Conservation (phyloP, 1,140 invertebrate species). For the Zaprionus davidi region DNA sequence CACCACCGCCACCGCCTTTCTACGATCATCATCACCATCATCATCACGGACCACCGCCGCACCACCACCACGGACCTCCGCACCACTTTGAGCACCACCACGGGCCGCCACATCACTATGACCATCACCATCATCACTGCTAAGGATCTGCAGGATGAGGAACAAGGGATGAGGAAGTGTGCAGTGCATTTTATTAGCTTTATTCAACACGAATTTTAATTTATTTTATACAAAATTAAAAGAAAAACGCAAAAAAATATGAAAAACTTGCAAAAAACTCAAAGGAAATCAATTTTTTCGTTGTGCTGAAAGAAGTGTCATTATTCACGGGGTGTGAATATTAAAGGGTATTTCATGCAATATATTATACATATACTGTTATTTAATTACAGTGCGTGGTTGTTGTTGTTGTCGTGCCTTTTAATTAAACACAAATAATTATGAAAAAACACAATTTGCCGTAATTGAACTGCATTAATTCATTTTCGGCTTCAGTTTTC, state of each 20-base stretch:
- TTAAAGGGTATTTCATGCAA: background rate
- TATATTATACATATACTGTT: background rate
- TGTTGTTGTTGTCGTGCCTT: background rate
- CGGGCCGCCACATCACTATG: conserved; percentile 38
- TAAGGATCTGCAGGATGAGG: background rate
- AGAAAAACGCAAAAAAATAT: conserved; percentile 7
- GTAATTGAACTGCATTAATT: background rate
- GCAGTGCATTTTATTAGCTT: conserved; percentile 25
- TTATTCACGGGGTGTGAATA: background rate
- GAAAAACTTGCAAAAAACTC: background rate
- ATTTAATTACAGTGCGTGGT: background rate
- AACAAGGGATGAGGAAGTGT: background rate
- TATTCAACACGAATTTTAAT: conserved; percentile 54
- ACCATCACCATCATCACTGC: conserved; percentile 31
- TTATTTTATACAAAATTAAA: conserved; percentile 41
- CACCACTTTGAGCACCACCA: conserved; percentile 59
- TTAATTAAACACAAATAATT: conserved; percentile 2
- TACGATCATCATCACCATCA: conserved; percentile 44
- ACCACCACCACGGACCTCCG: conserved; percentile 19
- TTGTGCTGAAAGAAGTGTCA: background rate
- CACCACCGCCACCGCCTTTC: conserved; percentile 25
- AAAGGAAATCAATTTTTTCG: background rate
- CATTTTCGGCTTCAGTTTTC: background rate
- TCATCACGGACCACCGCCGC: conserved; percentile 41
- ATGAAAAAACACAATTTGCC: background rate